Conservation (phyloP, 2,888 invertebrate genomes). For the Dryomyza anilis region DNA sequence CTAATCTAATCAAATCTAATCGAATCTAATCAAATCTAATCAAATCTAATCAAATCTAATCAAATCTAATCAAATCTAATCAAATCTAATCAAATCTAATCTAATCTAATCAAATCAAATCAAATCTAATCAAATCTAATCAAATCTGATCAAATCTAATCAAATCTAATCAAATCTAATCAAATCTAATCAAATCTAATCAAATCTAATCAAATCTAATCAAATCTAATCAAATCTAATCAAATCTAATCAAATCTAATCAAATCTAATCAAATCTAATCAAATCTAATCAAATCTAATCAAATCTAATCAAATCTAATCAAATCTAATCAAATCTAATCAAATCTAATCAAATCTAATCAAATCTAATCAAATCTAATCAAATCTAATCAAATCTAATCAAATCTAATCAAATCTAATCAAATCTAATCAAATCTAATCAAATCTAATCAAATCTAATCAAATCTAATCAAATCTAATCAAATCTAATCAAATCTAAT, state of each 20-base stretch:
- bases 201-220: conserved; percentile 15
- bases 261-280: conserved; percentile 17
- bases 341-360: conserved; percentile 2
- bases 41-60: background rate
- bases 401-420: conserved; percentile 1
- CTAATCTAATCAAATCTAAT: background rate
- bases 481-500: background rate
- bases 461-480: conserved; percentile 2
- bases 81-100: background rate
- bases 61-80: background rate
- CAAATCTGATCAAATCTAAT: background rate
- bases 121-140: background rate
- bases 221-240: conserved; percentile 13
- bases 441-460: background rate
- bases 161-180: conserved; percentile 7
- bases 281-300: conserved; percentile 19
- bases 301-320: conserved; percentile 7
- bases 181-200: conserved; percentile 16
- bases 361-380: background rate
- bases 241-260: conserved; percentile 16
- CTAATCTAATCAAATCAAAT: background rate
- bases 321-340: background rate
- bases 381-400: background rate
- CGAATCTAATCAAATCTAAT: no score
- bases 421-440: conserved; percentile 1